Evolutionary conservation across 2,888 invertebrate genomes (phyloP).

Genomic region (Augiades crinisus): DNA sequence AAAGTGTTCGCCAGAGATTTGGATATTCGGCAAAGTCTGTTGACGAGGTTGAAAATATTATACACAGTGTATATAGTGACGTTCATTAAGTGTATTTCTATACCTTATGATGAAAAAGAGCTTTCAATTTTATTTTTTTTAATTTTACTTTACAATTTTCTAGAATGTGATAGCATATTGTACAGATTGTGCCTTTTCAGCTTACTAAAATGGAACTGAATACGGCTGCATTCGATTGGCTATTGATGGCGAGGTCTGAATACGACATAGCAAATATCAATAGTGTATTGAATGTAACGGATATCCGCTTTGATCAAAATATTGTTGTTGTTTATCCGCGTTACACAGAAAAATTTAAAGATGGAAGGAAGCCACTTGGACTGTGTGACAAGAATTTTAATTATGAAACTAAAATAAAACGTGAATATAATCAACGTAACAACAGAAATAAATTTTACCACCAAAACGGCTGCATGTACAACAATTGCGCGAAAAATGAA

Average conservation of each 20-base stretch:
- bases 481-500: constrained; percentile 39
- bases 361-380: constrained; percentile 30
- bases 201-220: constrained; percentile 54
- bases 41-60: no score
- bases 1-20: no score
- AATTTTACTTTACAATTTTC: no score
- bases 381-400: constrained; percentile 56
- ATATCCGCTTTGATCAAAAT: constrained; percentile 65
- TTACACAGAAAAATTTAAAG: constrained; percentile 9
- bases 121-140: no score
- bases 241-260: constrained; percentile 50
- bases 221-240: constrained; percentile 62
- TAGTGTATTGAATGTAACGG: constrained; percentile 54
- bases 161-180: no score
- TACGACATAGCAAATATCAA: constrained; percentile 52
- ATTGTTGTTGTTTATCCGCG: constrained; percentile 52
- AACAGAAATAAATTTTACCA: not conserved
- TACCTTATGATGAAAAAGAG: no score
- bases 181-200: constrained; percentile 40
- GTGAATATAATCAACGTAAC: constrained; percentile 11
- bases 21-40: no score
- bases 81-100: no score
- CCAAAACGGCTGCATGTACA: constrained; percentile 15
- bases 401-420: constrained; percentile 37
- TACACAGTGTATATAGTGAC: no score